A percentile compares a stretch with the other conserved stretches of the same genome.
phyloP scores from a whole-genome alignment of 2,888 invertebrate genomes.

The Agrochola circellaris region DNA sequence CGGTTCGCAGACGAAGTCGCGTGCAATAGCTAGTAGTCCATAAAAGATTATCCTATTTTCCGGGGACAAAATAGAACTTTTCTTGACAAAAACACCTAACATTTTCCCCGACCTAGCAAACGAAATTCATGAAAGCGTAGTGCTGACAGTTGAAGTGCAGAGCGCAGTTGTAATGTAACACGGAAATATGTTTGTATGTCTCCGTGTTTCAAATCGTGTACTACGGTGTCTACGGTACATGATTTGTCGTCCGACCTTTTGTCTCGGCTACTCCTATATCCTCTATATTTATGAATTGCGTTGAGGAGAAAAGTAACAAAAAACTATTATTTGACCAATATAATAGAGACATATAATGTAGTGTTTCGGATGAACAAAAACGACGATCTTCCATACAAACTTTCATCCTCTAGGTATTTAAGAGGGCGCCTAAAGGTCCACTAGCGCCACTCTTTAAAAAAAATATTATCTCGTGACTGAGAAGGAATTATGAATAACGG shows the following conservation, averaged over 20 bases:
- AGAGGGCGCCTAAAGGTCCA: too few relatives aligned
- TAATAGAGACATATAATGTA: neutral
- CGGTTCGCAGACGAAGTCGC: too few relatives aligned
- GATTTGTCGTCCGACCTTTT: conserved; percentile 21
- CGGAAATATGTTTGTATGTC: neutral
- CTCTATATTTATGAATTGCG: conserved; percentile 22
- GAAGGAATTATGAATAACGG: too few relatives aligned
- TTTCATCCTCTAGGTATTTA: too few relatives aligned
- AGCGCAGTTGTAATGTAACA: neutral
- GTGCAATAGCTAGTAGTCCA: neutral
- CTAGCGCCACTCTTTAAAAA: too few relatives aligned
- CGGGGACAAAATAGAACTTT: neutral
- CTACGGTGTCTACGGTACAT: neutral
- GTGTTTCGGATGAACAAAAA: neutral
- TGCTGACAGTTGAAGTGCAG: neutral
- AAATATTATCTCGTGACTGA: too few relatives aligned
- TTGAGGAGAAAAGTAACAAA: conserved; percentile 7
- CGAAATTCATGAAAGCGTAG: neutral
- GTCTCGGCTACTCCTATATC: conserved; percentile 8
- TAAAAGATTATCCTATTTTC: neutral
- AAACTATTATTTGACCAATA: neutral
- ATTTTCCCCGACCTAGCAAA: neutral
- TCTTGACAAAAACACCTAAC: neutral
- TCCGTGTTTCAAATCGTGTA: conserved; percentile 8
- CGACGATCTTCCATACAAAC: neutral